These are phyloP conservation scores for Hydrozoanthus tunicans DNA, from an alignment of 64 coral and sea anemone genomes.

Conservation along the genomic window DNA sequence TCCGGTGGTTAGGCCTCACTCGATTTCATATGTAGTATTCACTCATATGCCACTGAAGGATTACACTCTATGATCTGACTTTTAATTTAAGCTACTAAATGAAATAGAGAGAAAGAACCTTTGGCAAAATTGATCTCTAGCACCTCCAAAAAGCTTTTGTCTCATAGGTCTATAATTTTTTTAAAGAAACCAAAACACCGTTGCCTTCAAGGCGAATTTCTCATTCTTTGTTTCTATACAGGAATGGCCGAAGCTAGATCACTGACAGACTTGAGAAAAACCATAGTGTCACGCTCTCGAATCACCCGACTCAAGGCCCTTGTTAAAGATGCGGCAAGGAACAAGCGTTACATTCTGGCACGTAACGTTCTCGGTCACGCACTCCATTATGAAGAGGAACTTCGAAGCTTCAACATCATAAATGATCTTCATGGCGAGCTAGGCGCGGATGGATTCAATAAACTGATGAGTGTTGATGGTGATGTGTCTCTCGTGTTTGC, in stretches of 20 bases:
- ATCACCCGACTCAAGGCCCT: not conserved
- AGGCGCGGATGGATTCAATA: slow-evolving; percentile 38
- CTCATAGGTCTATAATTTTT: not conserved
- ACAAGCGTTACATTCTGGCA: slow-evolving; percentile 21
- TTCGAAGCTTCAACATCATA: not conserved
- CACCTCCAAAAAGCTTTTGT: not conserved
- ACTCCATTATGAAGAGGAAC: slow-evolving; percentile 12
- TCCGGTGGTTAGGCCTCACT: too few species aligned
- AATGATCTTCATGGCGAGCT: slow-evolving; percentile 26
- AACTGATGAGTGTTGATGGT: slow-evolving; percentile 64
- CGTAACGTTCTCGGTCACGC: slow-evolving; percentile 40
- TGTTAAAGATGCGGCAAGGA: slow-evolving; percentile 7
- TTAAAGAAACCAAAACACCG: not conserved
- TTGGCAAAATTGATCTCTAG: too few species aligned
- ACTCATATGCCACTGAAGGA: too few species aligned
- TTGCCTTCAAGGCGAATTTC: not conserved
- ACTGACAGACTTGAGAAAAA: slow-evolving; percentile 17
- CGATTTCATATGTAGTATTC: too few species aligned
- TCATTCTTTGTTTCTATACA: not conserved
- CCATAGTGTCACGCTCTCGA: not conserved
- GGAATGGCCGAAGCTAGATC: slow-evolving; percentile 60
- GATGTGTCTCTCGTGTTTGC: slow-evolving; percentile 70
- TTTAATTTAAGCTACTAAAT: too few species aligned
- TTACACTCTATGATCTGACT: too few species aligned
- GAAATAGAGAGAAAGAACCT: too few species aligned